Base-by-base conservation (phyloP, 2,888 invertebrate species). In the Rutpela maculata region DNA sequence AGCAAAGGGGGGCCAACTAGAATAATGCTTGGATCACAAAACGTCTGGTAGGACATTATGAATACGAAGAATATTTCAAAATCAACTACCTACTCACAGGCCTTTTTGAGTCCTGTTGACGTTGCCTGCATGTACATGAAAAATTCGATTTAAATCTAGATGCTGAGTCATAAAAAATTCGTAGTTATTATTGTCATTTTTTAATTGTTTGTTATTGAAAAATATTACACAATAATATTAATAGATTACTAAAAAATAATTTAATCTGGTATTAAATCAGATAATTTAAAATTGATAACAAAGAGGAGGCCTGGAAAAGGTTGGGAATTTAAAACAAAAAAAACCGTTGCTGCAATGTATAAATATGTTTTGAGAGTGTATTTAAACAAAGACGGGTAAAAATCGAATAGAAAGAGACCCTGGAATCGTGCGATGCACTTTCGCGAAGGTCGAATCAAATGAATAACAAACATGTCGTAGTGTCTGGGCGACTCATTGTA, bases 361-460 rank as follows among this genome's bases (percentile, higher is more conserved):
- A 82, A 84, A 84, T 81, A 84, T 82, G 83, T 85, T 84, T 85
- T 84, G 83, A 82, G 81, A 79, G 80, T 82, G 82, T 82, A 84
- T 85, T 85, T 84, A 85, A 83, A 88, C 85, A 86, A 85, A 87
- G 87, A 87, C 83, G 84, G 83, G 80, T 85, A 83, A 85, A 86
- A 85, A 85, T 86, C 85, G 84, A 86, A 85, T 85, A 87, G 85
- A 86, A 84, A 84, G 85, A 87, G 88, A 88, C 89, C 89, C 89
- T 89, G 89, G 88, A 88, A 86, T 86, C 87, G 89, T 87, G 85
- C 89, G 89, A 89, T 89, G 89, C 89, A 89, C 89, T 89, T 88
- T 88, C 84, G 85, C 87, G 89, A 89, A 89, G 89, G 89, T 89
- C 89, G 89, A 85, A 86, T 86, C 86, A 86, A 88, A 88, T 87